Evolutionary conservation across 2,113 vertebrate species (phyloP), one percentile per base, ranked within the genome.

Genomic region (Cebus imitator): DNA sequence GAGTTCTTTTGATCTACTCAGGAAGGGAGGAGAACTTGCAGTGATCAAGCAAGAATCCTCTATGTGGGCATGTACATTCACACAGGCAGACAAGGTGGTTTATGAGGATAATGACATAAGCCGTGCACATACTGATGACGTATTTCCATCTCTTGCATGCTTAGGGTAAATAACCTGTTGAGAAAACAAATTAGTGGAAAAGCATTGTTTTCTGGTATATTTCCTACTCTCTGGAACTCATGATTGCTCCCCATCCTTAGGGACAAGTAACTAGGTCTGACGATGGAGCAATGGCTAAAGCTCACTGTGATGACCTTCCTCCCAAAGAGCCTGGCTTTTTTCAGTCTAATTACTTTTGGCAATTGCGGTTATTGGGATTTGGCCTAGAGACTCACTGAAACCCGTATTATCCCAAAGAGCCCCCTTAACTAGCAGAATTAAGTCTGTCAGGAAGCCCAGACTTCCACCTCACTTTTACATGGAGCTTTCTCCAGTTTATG

Each of bases 311-410:
- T 96, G 96, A 97, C 97, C 92, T 61, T 97, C 92, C 88, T 96
- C 72, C 97, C 68, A 48, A 79, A 82, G 45, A 97, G 92, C 92
- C 98, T 98, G 97, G 98, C 90, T 98, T 98, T 97, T 87, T 76
- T 98, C 98, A 98, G 35, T 90, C 92, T 98, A 97, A 98, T 98
- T 97, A 96, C 96, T 97, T 97, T 87, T 97, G 97, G 97, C 97
- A 97, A 98, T 96, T 97, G 97, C 91, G 95, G 97, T 97, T 97
- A 96, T 95, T 97, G 96, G 95, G 96, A 98, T 97, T 96, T 95
- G 96, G 97, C 96, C 97, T 97, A 86, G 95, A 97, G 97, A 98
- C 92, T 97, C 97, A 88, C 43, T 97, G 89, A 96, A 97, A 97
- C 97, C 97, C 94, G 88, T 95, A 97, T 95, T 97, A 95, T 98